Evolutionary conservation across 2,888 invertebrate species (phyloP).

Genomic region (Drosophila trichaetosa): DNA sequence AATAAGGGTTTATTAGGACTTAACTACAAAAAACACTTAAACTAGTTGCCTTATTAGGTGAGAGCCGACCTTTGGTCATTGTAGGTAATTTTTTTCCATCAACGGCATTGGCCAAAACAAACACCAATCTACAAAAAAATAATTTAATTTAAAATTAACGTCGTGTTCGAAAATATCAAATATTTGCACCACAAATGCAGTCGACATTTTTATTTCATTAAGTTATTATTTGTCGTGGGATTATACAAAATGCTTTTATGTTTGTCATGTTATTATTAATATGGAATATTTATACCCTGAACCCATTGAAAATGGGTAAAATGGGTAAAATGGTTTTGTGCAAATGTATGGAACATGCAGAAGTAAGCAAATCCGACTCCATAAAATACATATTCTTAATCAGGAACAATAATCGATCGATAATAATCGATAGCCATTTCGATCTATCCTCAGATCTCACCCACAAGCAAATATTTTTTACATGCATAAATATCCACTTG

Average conservation of each 20-base stretch:
- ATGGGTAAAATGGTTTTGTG: neutral
- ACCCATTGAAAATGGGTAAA: neutral
- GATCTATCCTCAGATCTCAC: neutral
- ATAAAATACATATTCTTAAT: neutral
- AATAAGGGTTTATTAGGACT: neutral
- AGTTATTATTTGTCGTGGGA: slow-evolving; percentile 1
- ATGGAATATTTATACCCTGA: slow-evolving; percentile 5
- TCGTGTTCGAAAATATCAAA: slow-evolving; percentile 31
- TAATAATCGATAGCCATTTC: neutral
- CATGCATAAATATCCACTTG: fast-evolving
- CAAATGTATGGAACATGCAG: neutral
- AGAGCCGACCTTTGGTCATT: neutral
- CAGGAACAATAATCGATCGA: neutral
- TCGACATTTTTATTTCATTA: neutral
- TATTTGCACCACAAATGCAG: slow-evolving; percentile 35
- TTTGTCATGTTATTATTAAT: slow-evolving; percentile 66
- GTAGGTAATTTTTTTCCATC: neutral
- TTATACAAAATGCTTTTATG: slow-evolving; percentile 36
- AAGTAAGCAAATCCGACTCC: neutral
- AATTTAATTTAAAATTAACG: slow-evolving; percentile 8
- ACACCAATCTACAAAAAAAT: slow-evolving; percentile 1
- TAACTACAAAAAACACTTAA: neutral
- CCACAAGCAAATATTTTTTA: neutral
- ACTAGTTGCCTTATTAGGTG: neutral
- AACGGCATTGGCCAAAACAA: slow-evolving; percentile 23